Evolutionary conservation across 1,140 invertebrate species (phyloP), one percentile per base, ranked within the genome.

Genomic region (Heliconius congener): DNA sequence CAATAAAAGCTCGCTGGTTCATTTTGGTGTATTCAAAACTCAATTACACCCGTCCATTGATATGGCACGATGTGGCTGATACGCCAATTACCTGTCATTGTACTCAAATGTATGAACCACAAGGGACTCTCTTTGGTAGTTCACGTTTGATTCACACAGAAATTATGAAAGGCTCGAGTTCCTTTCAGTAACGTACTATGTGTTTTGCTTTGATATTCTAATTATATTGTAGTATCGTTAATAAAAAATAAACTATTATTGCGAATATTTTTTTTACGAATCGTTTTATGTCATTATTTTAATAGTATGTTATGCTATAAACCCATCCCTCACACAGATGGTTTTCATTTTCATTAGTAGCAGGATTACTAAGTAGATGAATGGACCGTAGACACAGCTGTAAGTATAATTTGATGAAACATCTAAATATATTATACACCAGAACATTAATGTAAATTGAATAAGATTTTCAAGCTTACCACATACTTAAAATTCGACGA

Each of bases 51-150:
- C 71, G 60, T 42, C 79, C 60, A 75, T 57, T 71, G 70, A 79
- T 76, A 77, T 39, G 74, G 71, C 42, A 30, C 74, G 74, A 81
- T 74, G 72, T 11, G 30, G 57, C 79, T 57, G 79, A 81, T 81
- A 81, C 34, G 75, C 76, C 76, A 81, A 81, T 81, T 81, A 81
- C 72, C 75, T 77, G 75, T 81, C 75, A 81, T 77, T 81, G 71
- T 73, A 60, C 46, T 71, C 60, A 60, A 77, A 73, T 46, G 71
- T 73, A 77, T 71, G 70, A 73, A 74, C 75, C 76, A 60, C 72
- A 74, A 70, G 79, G 57, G 37, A 71, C 42, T 57, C 37, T 71
- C 74, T 72, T 50, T 50, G 13, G 37, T 73, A 80, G 60, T 76
- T 77, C 34, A 57, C n/a, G 72, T 76, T 52, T n/a, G 72, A 76